Evolutionary conservation across 2,797 vertebrate genomes (phyloP).

Genomic region (Vireo griseus): DNA sequence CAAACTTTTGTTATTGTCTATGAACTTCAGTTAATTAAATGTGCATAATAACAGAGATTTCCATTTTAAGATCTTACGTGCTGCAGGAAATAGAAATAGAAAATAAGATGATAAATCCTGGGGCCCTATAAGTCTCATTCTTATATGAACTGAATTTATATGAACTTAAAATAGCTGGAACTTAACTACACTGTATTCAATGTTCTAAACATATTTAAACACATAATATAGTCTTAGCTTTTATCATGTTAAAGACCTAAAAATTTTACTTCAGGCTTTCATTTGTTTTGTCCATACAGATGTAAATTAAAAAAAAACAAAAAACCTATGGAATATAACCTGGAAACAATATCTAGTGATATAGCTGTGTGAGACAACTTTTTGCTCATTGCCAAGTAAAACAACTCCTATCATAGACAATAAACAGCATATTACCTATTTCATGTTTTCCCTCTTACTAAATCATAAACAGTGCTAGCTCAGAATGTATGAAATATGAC

Average conservation of each 20-base stretch:
- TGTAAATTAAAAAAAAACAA: background rate
- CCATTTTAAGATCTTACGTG: background rate
- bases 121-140: background rate
- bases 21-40: background rate
- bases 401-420: background rate
- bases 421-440: background rate
- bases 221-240: background rate
- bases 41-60: background rate
- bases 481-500: background rate
- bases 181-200: background rate
- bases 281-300: background rate
- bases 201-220: background rate
- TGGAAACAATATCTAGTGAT: background rate
- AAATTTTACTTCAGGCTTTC: background rate
- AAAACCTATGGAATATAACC: accelerated
- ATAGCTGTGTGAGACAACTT: background rate
- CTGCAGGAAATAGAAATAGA: background rate
- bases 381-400: background rate
- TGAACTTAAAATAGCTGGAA: background rate
- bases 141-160: background rate
- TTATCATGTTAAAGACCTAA: background rate
- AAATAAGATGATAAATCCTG: background rate
- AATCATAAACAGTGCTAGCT: background rate
- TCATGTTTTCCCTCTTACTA: background rate
- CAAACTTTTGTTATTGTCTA: background rate